phyloP scores from a whole-genome alignment of 2,797 vertebrate species.

The Phylloscopus collybita region DNA sequence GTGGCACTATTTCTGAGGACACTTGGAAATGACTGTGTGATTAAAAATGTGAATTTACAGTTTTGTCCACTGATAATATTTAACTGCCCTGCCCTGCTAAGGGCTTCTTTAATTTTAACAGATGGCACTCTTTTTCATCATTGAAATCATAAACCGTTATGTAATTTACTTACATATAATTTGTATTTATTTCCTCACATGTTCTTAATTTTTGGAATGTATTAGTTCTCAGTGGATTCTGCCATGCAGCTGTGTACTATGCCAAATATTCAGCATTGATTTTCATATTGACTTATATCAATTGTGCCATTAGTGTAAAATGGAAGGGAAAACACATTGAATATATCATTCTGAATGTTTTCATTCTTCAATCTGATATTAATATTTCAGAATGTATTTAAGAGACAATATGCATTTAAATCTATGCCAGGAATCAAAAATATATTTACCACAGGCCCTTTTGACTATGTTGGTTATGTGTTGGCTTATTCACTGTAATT shows the following conservation, averaged over 20 bases:
- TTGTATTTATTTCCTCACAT: conserved; percentile 49
- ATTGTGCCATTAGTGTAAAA: conserved; percentile 49
- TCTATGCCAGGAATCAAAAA: background rate
- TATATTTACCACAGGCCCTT: background rate
- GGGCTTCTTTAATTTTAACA: conserved; percentile 48
- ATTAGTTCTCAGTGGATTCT: conserved; percentile 14
- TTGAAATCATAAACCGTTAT: conserved; percentile 25
- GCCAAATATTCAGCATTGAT: conserved; percentile 55
- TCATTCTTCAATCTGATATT: conserved; percentile 46
- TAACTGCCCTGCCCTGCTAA: conserved; percentile 27
- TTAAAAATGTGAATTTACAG: conserved; percentile 22
- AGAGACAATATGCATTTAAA: conserved; percentile 35
- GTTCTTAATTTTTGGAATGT: conserved; percentile 50
- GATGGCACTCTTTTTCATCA: conserved; percentile 43
- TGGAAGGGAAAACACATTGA: conserved; percentile 14
- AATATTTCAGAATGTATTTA: conserved; percentile 55
- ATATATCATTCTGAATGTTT: conserved; percentile 36
- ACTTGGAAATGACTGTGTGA: background rate
- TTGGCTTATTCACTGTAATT: background rate
- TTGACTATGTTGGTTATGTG: background rate
- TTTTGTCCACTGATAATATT: background rate
- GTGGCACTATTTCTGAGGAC: background rate
- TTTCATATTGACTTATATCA: conserved; percentile 60
- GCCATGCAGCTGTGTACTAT: background rate
- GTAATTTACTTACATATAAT: conserved; percentile 49